These are phyloP conservation scores for Ceratosolen solmsi DNA, from an alignment of 1,140 invertebrate species.

Conservation along the genomic window DNA sequence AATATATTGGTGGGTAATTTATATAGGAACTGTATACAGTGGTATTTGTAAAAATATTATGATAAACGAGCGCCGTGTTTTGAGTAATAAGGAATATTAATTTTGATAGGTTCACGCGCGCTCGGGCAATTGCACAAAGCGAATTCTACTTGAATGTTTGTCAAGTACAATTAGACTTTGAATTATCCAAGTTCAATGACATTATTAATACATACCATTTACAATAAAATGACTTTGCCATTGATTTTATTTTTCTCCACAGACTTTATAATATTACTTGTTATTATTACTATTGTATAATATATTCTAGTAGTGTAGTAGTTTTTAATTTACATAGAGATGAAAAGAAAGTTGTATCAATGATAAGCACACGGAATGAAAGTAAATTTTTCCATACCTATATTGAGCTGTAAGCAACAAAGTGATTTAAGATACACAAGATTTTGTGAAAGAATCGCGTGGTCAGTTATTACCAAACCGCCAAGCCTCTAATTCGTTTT, in stretches of 20 bases:
- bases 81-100: too few relatives aligned
- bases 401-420: neutral
- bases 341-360: conserved; percentile 7
- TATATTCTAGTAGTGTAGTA: too few relatives aligned
- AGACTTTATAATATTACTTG: neutral
- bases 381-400: neutral
- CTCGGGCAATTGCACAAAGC: neutral
- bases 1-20: neutral
- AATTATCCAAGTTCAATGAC: neutral
- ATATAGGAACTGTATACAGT: neutral
- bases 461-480: conserved; percentile 8
- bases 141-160: neutral
- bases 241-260: neutral
- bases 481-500: conserved; percentile 19
- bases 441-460: conserved; percentile 13
- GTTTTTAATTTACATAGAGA: neutral
- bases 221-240: neutral
- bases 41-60: neutral
- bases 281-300: too few relatives aligned
- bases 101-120: neutral
- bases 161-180: neutral
- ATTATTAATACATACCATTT: neutral
- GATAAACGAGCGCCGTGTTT: neutral
- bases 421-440: conserved; percentile 1
- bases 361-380: neutral